Conservation (phyloP, 1,140 invertebrate species). For the Aphaenogaster rudis region DNA sequence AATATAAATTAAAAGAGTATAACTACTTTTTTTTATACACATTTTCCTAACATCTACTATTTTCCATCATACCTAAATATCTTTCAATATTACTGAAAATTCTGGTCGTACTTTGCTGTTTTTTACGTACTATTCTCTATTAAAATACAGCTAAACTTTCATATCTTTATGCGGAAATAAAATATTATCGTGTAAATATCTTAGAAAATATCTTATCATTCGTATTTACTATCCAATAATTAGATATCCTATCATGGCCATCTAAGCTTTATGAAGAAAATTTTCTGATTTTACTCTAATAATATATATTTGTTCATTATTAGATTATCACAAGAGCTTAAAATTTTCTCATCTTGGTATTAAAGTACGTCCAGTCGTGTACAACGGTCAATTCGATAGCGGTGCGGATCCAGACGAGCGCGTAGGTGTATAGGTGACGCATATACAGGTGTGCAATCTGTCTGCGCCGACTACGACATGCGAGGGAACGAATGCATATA, state of each 20-base stretch:
- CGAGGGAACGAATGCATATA: constrained; percentile 50
- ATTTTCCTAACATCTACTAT: neutral
- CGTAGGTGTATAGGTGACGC: constrained; percentile 36
- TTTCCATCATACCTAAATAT: neutral
- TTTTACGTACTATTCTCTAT: neutral
- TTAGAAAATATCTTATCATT: neutral
- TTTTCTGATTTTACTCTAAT: neutral
- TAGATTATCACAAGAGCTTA: neutral
- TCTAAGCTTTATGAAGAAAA: neutral
- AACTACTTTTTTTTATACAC: neutral
- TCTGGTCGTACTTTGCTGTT: neutral
- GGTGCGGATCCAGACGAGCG: constrained; percentile 2
- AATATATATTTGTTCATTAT: neutral
- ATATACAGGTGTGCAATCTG: constrained; percentile 64
- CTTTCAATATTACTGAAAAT: neutral
- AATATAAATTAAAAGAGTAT: neutral
- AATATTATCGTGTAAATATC: neutral
- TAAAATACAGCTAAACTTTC: neutral
- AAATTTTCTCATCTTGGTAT: neutral
- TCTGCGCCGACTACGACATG: constrained; percentile 47
- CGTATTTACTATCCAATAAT: neutral
- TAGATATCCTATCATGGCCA: neutral
- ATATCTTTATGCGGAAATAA: neutral
- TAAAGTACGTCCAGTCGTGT: neutral
- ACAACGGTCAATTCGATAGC: constrained; percentile 7